These are phyloP conservation scores for Vultur gryphus DNA, from an alignment of 2,797 vertebrate genomes.

Conservation along the genomic window DNA sequence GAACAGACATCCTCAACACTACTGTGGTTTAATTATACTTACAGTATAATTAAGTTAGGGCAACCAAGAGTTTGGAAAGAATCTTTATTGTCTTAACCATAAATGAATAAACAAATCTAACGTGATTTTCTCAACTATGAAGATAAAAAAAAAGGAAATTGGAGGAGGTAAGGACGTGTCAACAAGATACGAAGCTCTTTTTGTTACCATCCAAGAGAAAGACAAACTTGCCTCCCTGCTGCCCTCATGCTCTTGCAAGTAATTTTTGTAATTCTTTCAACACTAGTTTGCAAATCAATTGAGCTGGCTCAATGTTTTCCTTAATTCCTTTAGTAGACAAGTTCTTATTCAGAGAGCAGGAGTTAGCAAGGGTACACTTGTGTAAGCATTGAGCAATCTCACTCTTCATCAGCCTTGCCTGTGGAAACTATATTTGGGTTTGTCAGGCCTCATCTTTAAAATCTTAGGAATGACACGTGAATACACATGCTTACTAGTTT, in stretches of 20 bases:
- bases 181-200: neutral
- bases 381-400: neutral
- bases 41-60: neutral
- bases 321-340: neutral
- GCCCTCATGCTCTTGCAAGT: neutral
- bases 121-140: neutral
- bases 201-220: neutral
- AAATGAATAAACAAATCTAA: neutral
- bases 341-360: neutral
- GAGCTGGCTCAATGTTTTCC: neutral
- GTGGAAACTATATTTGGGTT: neutral
- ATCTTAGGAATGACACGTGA: neutral
- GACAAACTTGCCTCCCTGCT: neutral
- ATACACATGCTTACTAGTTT: neutral
- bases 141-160: neutral
- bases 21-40: neutral
- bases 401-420: neutral
- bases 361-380: neutral
- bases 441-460: neutral
- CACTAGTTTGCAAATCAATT: neutral
- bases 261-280: neutral
- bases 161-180: neutral
- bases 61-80: neutral
- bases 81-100: neutral
- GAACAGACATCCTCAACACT: neutral